Conservation (phyloP, 2,888 invertebrate species). For the Xanthia icteritia region DNA sequence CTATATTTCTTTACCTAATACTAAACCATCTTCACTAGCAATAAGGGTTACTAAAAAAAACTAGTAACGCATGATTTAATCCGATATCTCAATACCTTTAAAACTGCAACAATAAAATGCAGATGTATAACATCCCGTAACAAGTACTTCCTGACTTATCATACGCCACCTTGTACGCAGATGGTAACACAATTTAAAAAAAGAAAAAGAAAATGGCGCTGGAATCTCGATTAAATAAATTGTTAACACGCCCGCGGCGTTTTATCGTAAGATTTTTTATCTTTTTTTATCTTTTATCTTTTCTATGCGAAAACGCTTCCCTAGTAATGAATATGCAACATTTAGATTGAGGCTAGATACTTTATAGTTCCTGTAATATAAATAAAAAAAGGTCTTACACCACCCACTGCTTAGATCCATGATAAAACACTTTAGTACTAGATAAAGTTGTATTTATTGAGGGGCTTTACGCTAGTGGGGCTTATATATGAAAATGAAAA, state of each 20-base stretch:
- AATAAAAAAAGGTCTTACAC: slow-evolving; percentile 75
- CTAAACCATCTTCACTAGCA: background rate
- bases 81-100: slow-evolving; percentile 45
- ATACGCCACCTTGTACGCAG: slow-evolving; percentile 85
- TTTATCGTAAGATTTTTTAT: slow-evolving; percentile 75
- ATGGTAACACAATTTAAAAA: slow-evolving; percentile 71
- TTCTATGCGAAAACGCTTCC: slow-evolving; percentile 81
- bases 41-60: background rate
- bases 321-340: slow-evolving; percentile 80
- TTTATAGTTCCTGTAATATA: slow-evolving; percentile 77
- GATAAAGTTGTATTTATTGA: slow-evolving; percentile 67
- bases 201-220: slow-evolving; percentile 72
- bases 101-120: slow-evolving; percentile 63
- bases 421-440: slow-evolving; percentile 66
- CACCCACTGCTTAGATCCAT: slow-evolving; percentile 75
- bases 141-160: slow-evolving; percentile 81
- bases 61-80: slow-evolving; percentile 25
- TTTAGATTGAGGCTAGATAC: slow-evolving; percentile 83
- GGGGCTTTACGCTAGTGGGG: slow-evolving; percentile 62
- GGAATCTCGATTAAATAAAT: slow-evolving; percentile 84
- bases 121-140: slow-evolving; percentile 65
- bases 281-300: slow-evolving; percentile 73
- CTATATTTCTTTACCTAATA: too few relatives aligned
- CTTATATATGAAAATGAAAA: slow-evolving; percentile 65
- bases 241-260: slow-evolving; percentile 82